Percentiles rank a stretch among this genome's conserved stretches.
phyloP scores from a whole-genome alignment of 2,113 vertebrate species.

The Clarias macrocephalus region DNA sequence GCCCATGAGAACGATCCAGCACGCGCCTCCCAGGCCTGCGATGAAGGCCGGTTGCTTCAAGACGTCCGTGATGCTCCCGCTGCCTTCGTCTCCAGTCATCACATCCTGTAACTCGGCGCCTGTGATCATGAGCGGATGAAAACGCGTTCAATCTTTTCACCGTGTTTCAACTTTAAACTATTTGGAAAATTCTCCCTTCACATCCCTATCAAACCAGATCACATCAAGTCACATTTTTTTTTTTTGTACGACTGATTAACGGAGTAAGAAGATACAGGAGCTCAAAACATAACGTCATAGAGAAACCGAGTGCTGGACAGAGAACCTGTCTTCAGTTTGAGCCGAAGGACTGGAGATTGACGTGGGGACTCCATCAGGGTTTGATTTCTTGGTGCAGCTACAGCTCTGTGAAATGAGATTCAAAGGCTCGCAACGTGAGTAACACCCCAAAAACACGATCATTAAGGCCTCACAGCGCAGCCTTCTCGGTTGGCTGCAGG shows the following conservation, averaged over 20 bases:
- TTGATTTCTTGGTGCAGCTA: conserved; percentile 74
- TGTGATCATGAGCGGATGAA: conserved; percentile 45
- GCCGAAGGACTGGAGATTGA: conserved; percentile 71
- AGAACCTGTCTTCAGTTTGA: conserved; percentile 69
- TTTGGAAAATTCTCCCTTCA: not conserved
- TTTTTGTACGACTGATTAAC: conserved; percentile 40
- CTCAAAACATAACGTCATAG: not conserved
- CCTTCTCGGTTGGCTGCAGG: conserved; percentile 59
- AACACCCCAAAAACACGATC: conserved; percentile 50
- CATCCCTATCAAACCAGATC: conserved; percentile 33
- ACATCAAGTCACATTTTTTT: conserved; percentile 30
- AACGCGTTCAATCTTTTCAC: not conserved
- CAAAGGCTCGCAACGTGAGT: conserved; percentile 67
- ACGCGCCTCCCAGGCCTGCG: conserved; percentile 95
- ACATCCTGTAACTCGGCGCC: conserved; percentile 83
- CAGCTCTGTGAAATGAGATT: conserved; percentile 78
- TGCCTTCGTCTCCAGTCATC: conserved; percentile 89
- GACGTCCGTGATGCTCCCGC: conserved; percentile 98
- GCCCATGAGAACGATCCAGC: conserved; percentile 99
- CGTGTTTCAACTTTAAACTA: not conserved
- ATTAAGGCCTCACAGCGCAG: conserved; percentile 65
- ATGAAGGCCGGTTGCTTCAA: conserved; percentile 99
- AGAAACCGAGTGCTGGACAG: conserved; percentile 56
- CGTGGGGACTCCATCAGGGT: conserved; percentile 71
- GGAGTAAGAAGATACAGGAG: conserved; percentile 10